These are phyloP conservation scores for Achatina immaculata DNA, from an alignment of 1,140 invertebrate genomes.

Conservation along the genomic window DNA sequence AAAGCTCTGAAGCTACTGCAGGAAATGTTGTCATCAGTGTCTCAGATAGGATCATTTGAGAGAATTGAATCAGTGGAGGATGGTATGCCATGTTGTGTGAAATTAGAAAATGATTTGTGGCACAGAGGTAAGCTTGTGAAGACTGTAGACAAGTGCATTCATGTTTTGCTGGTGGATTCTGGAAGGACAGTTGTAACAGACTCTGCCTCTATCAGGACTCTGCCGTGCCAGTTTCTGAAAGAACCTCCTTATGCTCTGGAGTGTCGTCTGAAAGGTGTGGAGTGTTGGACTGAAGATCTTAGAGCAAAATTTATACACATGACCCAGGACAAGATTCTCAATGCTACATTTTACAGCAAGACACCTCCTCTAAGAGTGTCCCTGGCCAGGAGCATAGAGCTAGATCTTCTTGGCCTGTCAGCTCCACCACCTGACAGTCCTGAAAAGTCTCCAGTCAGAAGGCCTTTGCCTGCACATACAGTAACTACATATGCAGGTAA, in stretches of 20 bases:
- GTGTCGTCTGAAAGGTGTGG: conserved; percentile 51
- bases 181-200: conserved; percentile 78
- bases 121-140: conserved; percentile 78
- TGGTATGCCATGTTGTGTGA: conserved; percentile 79
- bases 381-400: conserved; percentile 44
- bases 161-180: conserved; percentile 82
- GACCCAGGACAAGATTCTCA: conserved; percentile 56
- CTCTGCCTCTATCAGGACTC: not conserved
- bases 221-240: conserved; percentile 45
- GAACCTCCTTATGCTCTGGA: conserved; percentile 53
- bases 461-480: not conserved
- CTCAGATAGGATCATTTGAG: conserved; percentile 25
- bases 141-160: conserved; percentile 34
- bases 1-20: conserved; percentile 73
- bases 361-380: conserved; percentile 46
- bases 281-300: conserved; percentile 55
- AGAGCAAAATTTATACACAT: conserved; percentile 49
- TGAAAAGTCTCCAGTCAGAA: conserved; percentile 27
- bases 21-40: conserved; percentile 40
- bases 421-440: conserved; percentile 37
- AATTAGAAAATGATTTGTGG: conserved; percentile 79
- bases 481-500: not conserved
- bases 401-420: conserved; percentile 40
- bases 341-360: conserved; percentile 48
- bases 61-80: conserved; percentile 50